Percentiles rank a stretch among this genome's conserved stretches.
These are phyloP conservation scores for Clitarchus hookeri DNA, from an alignment of 2,888 invertebrate species.

Conservation along the genomic window DNA sequence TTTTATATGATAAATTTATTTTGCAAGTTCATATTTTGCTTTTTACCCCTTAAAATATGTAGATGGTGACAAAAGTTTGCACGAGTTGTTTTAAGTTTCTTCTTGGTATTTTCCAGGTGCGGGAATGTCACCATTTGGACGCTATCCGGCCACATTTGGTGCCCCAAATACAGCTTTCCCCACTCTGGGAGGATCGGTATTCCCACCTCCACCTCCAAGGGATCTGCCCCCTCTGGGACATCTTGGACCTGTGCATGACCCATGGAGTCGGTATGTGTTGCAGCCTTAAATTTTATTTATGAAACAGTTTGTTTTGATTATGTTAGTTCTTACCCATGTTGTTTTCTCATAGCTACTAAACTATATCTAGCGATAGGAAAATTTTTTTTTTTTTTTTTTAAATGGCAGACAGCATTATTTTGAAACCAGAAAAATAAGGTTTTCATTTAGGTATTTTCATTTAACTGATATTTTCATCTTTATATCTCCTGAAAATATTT, in stretches of 20 bases:
- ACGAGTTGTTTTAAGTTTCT: conserved; percentile 41
- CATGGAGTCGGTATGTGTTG: conserved; percentile 66
- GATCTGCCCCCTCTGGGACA: conserved; percentile 61
- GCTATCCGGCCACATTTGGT: conserved; percentile 73
- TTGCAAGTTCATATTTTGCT: no score
- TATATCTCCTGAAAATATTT: no score
- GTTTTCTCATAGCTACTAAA: no score
- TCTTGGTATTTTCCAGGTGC: conserved; percentile 41
- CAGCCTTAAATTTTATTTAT: background rate
- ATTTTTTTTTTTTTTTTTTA: no score
- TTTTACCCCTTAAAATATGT: background rate
- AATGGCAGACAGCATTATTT: no score
- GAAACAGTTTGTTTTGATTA: no score
- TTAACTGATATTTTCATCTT: no score
- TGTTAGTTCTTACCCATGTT: no score
- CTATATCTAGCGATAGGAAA: no score
- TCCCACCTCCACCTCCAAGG: conserved; percentile 61
- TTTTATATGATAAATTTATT: no score
- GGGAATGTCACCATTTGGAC: conserved; percentile 75
- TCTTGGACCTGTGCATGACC: conserved; percentile 62
- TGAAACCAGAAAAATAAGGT: no score
- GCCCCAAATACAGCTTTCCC: conserved; percentile 68
- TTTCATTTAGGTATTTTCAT: no score
- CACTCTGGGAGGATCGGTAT: conserved; percentile 66
- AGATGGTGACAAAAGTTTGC: conserved; percentile 42